Base-by-base conservation (phyloP, 2,888 invertebrate species). In the Hybos culiciformis region DNA sequence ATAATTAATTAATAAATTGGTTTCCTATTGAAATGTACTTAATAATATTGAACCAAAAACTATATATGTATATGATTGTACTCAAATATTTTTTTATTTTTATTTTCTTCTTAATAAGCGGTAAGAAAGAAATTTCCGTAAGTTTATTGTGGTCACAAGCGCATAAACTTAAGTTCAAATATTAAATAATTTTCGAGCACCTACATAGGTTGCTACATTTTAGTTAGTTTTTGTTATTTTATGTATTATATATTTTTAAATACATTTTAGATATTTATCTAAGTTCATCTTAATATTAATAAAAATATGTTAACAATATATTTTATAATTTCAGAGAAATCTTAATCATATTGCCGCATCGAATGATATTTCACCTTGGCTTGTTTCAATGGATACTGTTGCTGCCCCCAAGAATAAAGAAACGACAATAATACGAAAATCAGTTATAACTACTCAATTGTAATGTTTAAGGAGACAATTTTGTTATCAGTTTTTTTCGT, bases 381-480 rank as follows among this genome's bases (percentile, higher is more conserved):
- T 87, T 48, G 87, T 87, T 31, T 77, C 80, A 26, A 77, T 80
- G 12, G 83, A 83, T 56, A 77, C 79, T 17, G 73, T 77, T 26
- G 78, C 81, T 37, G 70, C 73, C 47, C 77, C 53, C 72, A 80
- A 59, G 74, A 76, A 57, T 70, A 75, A 56, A 71, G 76, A 78
- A 49, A 77, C 78, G 38, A 74, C 78, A 42, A 81, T 86, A 51
- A 79, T 84, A 57, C 76, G 86, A 53, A 87, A 86, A 68, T 84
- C 86, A 47, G 87, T 87, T 56, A 87, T 87, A 54, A 87, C 86
- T 50, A 87, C 87, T 48, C 87, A 87, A 66, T 72, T 87, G 55
- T 81, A 72, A 69, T 29, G 12, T n/a, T n/a, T 6, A 29, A 4
- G 11, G n/a, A 29, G 5, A 29, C n/a, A 8, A 26, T 5, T 5